These are phyloP conservation scores for Phyllopteryx taeniolatus DNA, from an alignment of 2,113 vertebrate genomes.

Conservation along the genomic window DNA sequence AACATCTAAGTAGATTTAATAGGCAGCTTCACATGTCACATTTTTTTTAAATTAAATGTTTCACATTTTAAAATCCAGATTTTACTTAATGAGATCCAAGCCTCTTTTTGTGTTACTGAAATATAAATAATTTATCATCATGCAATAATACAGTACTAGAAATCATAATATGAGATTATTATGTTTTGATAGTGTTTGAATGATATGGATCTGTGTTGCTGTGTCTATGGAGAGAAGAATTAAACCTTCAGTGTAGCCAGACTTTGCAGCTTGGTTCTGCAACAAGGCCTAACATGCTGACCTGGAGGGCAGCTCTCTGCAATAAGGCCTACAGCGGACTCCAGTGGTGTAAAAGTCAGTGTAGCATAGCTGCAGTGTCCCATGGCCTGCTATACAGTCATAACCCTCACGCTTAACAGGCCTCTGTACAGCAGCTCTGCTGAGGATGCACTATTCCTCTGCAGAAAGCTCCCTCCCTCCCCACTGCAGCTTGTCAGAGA, in stretches of 20 bases:
- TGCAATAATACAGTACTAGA: background rate
- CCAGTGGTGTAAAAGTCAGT: constrained; percentile 60
- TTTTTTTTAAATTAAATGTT: background rate
- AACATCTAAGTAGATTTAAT: background rate
- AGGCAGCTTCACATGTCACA: no score
- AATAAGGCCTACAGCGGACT: constrained; percentile 55
- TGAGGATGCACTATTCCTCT: constrained; percentile 66
- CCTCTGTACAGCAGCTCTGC: constrained; percentile 67
- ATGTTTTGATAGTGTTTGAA: background rate
- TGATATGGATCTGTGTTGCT: background rate
- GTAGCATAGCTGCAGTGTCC: constrained; percentile 65
- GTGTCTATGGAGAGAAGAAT: background rate
- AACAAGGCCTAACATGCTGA: constrained; percentile 32
- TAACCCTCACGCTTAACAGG: constrained; percentile 67
- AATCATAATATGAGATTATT: background rate
- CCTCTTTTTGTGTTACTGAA: background rate
- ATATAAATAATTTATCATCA: background rate
- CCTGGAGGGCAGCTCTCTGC: constrained; percentile 51
- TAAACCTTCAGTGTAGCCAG: background rate
- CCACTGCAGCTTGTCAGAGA: constrained; percentile 62
- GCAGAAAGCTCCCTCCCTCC: constrained; percentile 19
- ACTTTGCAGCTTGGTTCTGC: constrained; percentile 2
- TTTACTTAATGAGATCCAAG: background rate
- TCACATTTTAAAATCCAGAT: background rate
- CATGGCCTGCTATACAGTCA: constrained; percentile 68